Evolutionary conservation across 1,140 invertebrate species (phyloP), one percentile per base, ranked within the genome.

Genomic region (Philaenus spumarius): DNA sequence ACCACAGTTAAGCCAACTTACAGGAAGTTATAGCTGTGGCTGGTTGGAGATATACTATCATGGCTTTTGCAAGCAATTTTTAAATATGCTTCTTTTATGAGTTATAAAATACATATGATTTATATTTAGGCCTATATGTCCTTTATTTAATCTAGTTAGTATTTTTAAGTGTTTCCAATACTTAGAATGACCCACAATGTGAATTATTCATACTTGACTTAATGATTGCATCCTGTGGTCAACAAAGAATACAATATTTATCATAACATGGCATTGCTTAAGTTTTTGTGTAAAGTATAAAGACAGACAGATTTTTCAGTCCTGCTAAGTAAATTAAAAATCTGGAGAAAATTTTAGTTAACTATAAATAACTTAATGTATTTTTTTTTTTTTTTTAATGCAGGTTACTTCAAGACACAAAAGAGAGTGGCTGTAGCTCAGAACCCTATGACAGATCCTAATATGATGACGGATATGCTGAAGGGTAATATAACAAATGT

Each of bases 401-500:
- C 46, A 66, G 73, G 82, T 1, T 96, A 95, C 68, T 90, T 97
- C 60, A 91, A 91, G 72, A 93, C 90, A 0, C 90, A 95, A 68
- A 95, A 94, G 67, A 78, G 93, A 64, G 81, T 87, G 60, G 82
- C 92, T 2, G 82, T 87, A 20, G 83, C 87, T 2, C 86, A 91
- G 74, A 97, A 96, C 74, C 93, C 93, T 45, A 95, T 96, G 86
- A 92, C 92, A n/a, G 95, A 98, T 79, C 95, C 95, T 1, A 90
- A 83, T 52, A 92, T 97, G 84, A 95, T 99, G 87, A 97, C 93
- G 6, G 97, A 99, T 66, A 98, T 99, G 95, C 76, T 99, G 20
- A 99, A 99, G 75, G 96, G 96, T 40, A 99, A 99, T 78, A 81
- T 99, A 15, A 97, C 95, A 0, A 99, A 98, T 80, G 94, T 98